Base-by-base conservation (phyloP, 2,888 invertebrate genomes). In the Drosophila limbata region DNA sequence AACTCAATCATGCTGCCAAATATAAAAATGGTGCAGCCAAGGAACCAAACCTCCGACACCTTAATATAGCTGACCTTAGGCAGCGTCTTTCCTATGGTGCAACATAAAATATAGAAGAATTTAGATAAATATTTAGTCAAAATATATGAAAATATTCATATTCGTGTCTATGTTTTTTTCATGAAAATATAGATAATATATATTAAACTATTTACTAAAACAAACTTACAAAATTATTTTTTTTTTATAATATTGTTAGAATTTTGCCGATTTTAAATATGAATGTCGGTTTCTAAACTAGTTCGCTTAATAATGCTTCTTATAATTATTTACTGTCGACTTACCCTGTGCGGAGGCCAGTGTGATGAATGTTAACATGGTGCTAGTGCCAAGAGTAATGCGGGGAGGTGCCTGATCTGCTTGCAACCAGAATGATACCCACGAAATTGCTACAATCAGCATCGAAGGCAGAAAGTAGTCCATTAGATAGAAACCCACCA, bases 61-160 rank as follows among this genome's bases (percentile, higher is more conserved):
- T 97, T 97, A 70, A 97, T 96, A 89, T 97, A 97, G 2, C 97
- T 97, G 21, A 97, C 97, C 92, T 97, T 97, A 0, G 97, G 97
- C 70, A 97, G 92, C 6, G 96, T 96, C 92, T 96, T 97, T 52
- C 96, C 90, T 90, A 28, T 35, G 28, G 11, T 11, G 9, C 13
- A 15, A 48, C 17, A 31, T 2, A 31, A 50, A 31, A 19, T 19
- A 17, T 13, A 37, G 5, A 50, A 28, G 10, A 28, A 42, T 42
- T 21, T 10, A 42, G 11, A 42, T 11, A 42, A 42, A 19, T 42
- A 19, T 42, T 11, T 5, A 42, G 1, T 4, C 1, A 10, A 15
- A 39, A 39, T 39, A 39, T 15, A 39, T 5, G 25, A 25, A 15
- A 15, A 15, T 39, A 39, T 17, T 15, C 9, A 39, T 8, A 15